Conservation (phyloP, 2,113 vertebrate genomes). For the Pangasianodon gigas region DNA sequence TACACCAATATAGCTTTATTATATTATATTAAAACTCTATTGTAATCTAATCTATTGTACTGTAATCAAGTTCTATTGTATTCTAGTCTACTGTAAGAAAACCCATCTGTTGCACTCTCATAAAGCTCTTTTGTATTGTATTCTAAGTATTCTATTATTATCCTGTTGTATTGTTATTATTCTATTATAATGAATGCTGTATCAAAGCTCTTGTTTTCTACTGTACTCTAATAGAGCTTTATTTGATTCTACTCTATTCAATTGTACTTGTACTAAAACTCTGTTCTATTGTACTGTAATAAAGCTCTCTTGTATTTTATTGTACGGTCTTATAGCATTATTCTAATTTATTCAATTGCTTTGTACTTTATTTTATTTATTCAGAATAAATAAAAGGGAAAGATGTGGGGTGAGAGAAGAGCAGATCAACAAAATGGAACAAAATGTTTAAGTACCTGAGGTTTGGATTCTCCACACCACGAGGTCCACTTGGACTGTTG, state of each 20-base stretch:
- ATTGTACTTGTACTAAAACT: neutral
- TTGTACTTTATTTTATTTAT: neutral
- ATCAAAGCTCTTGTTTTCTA: neutral
- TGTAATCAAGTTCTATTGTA: too few species aligned
- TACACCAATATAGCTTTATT: too few species aligned
- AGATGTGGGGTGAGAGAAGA: neutral
- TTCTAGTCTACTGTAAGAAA: neutral
- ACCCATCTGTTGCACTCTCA: neutral
- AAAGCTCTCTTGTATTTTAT: neutral
- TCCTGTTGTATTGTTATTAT: too few species aligned
- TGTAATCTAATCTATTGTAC: too few species aligned
- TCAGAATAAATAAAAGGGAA: neutral
- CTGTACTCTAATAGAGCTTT: neutral
- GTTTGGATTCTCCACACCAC: slow-evolving; percentile 70
- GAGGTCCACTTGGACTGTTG: slow-evolving; percentile 69
- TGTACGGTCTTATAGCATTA: too few species aligned
- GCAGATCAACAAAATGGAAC: neutral
- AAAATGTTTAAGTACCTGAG: slow-evolving; percentile 16
- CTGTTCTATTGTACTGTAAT: neutral
- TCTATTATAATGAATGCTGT: too few species aligned
- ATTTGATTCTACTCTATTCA: neutral
- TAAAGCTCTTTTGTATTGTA: neutral
- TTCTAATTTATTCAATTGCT: neutral
- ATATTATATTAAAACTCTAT: too few species aligned
- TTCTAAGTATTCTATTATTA: neutral